Base-by-base conservation (phyloP, 2,888 invertebrate species). In the Cheilosia scutellata region DNA sequence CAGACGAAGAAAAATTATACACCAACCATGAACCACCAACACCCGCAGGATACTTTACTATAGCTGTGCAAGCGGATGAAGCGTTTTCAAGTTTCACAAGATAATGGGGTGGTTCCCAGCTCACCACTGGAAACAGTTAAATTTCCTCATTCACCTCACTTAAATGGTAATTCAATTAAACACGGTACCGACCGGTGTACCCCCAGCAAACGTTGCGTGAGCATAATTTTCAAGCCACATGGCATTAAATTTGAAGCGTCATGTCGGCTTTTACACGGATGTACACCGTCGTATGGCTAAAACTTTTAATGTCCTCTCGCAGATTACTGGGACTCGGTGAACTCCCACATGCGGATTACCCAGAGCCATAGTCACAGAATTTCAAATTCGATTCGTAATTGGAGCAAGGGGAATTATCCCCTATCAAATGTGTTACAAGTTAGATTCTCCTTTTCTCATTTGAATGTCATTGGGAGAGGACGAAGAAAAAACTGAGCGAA, bases 111-210 rank as follows among this genome's bases (percentile, higher is more conserved):
- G 65, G 33, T 13, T 65, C 51, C 42, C 40, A 11, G 66, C 55
- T 68, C 27, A 53, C 40, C 63, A 51, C 68, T 27, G 57, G 62
- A 44, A 75, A 65, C 63, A 25, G 63, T 65, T 60, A 60, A 66
- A 72, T 79, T 65, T 72, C 51, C 71, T 33, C 72, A 65, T 70
- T 70, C 76, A 65, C 63, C 63, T 51, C 76, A 71, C 76, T 77
- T 60, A 65, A 78, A 78, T 57, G 47, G 42, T 78, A 63, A 78
- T 83, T 83, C 66, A 78, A 78, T 83, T 83, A 78, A 78, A 66
- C 68, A 72, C 68, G 42, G 29, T 9, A 9, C 47, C 16, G 29
- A 2, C 47, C 33, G n/a, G n/a, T n/a, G n/a, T n/a, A n/a, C 51
- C 49, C 42, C 27, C 4, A 9, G 1, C 29, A n/a, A n/a, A 20